Conservation (phyloP, 2,797 vertebrate genomes). For the Enteromius unitaeniatus region DNA sequence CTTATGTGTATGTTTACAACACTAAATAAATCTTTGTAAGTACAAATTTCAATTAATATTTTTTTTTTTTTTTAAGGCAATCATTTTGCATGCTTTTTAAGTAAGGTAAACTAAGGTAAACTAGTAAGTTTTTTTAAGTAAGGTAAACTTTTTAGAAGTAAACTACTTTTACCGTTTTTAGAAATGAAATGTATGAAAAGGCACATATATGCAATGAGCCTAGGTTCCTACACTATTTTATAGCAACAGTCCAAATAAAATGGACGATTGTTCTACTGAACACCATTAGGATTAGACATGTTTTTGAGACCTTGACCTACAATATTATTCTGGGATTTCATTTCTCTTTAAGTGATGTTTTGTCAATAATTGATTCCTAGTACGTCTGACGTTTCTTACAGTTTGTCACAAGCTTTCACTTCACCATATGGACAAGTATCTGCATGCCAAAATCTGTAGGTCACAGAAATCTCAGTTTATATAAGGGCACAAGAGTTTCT, state of each 20-base stretch:
- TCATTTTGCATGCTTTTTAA: too few relatives aligned
- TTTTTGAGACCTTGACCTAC: conserved; percentile 11
- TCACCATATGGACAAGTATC: conserved; percentile 17
- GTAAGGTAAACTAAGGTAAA: too few relatives aligned
- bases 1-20: too few relatives aligned
- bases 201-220: too few relatives aligned
- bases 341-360: conserved; percentile 17
- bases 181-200: too few relatives aligned
- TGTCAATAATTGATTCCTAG: background rate
- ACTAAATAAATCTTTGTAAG: too few relatives aligned
- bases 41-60: too few relatives aligned
- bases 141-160: too few relatives aligned
- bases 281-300: background rate
- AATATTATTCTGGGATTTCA: background rate
- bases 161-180: too few relatives aligned
- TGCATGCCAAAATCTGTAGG: conserved; percentile 50
- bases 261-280: background rate
- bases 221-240: background rate
- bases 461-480: conserved; percentile 39
- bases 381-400: background rate
- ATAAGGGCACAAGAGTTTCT: conserved; percentile 56
- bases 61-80: too few relatives aligned
- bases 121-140: too few relatives aligned
- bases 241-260: background rate
- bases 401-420: conserved; percentile 35